Evolutionary conservation across 2,797 vertebrate species (phyloP), one percentile per base, ranked within the genome.

Genomic region (Natrix natrix): DNA sequence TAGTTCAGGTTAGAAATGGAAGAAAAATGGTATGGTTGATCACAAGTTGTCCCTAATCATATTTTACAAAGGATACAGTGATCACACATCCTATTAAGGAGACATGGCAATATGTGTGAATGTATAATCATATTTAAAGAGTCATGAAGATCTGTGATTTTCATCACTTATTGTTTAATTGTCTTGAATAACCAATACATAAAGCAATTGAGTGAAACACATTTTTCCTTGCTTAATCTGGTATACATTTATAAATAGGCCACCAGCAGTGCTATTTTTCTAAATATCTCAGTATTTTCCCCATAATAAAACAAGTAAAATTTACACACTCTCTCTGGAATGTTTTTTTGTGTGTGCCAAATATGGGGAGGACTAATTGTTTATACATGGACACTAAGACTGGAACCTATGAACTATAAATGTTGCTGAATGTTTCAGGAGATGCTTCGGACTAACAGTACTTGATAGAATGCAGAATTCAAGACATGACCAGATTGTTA

Each of bases 391-490:
- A 56, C 28, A 88, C n/a, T 24, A 91, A 1, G 63, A 86, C 86
- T 52, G 78, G 69, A 95, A 17, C 43, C 8, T 90, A 92, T 74
- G 2, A 88, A 92, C 78, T 86, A 54, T 28, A 88, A 78, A 93
- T n/a, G 16, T 92, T 94, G n/a, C 92, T 93, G 52, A 86, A 0
- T 87, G 90, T 95, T 57, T 63, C 88, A 90, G 92, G 16, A 48
- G 17, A 20, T 24, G 92, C 92, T 32, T 0, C 0, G 16, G 83
- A 93, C 74, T 91, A 92, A 87, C 32, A 0, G 86, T 91, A 91
- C 88, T 86, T 95, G 92, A 95, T 88, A 89, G 3, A 94, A 94
- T 91, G 22, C 90, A 94, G 93, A 96, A 32, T 86, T 57, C 74
- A 91, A 93, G 83, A 83, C 74, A 37, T 52, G 88, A 87, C 1